These are phyloP conservation scores for Cotesia vestalis DNA, from an alignment of 1,140 invertebrate genomes.

Conservation along the genomic window DNA sequence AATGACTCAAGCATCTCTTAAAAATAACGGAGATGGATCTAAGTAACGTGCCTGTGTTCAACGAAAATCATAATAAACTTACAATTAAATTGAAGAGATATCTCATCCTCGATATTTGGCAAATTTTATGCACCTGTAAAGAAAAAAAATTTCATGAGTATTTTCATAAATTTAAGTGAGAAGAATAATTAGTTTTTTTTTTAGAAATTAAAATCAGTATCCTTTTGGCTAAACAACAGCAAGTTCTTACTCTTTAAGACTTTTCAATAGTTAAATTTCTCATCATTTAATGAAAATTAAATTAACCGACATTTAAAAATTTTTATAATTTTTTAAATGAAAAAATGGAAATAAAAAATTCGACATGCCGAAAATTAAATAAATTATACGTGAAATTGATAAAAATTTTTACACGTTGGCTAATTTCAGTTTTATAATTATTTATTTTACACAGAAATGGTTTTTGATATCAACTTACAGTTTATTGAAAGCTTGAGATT, in stretches of 20 bases:
- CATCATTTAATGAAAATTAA: constrained; percentile 34
- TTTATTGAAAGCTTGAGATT: neutral
- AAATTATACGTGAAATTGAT: too few relatives aligned
- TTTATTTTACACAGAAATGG: neutral
- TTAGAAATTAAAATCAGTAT: constrained; percentile 41
- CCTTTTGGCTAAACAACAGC: constrained; percentile 52
- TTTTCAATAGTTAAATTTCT: constrained; percentile 44
- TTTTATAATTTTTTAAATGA: too few relatives aligned
- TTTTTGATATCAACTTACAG: neutral
- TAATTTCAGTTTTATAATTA: neutral
- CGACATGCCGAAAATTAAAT: too few relatives aligned
- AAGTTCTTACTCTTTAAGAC: constrained; percentile 38
- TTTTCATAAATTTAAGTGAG: neutral
- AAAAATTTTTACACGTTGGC: too few relatives aligned
- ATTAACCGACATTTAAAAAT: too few relatives aligned
- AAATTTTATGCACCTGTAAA: neutral
- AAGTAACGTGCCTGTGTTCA: neutral
- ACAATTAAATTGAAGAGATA: neutral
- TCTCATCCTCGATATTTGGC: too few relatives aligned
- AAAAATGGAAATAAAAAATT: too few relatives aligned
- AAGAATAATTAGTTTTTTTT: neutral
- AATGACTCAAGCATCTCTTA: constrained; percentile 13
- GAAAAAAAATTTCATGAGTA: neutral
- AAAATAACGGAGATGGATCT: neutral
- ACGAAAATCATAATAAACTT: neutral